These are phyloP conservation scores for Cyprinodon diabolis DNA, from an alignment of 2,797 vertebrate species.

Conservation along the genomic window DNA sequence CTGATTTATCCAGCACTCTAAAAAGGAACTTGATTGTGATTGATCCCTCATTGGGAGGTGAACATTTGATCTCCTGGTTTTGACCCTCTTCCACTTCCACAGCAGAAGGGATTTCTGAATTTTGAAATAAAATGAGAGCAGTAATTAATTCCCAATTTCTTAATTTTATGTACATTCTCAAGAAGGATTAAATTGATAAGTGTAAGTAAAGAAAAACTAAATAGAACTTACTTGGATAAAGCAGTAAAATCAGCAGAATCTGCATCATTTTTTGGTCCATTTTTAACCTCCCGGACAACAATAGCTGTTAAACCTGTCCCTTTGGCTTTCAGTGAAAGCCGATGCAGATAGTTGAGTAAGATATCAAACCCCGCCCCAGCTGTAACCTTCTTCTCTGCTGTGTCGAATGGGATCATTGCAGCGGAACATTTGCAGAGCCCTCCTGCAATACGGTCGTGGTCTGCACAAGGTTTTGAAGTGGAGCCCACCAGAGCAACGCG, in stretches of 20 bases:
- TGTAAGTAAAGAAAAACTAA: background rate
- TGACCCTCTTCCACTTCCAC: rapidly evolving
- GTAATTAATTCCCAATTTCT: background rate
- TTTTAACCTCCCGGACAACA: slow-evolving; percentile 31
- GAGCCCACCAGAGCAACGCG: slow-evolving; percentile 45
- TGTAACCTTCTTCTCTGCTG: slow-evolving; percentile 45
- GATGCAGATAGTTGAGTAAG: slow-evolving; percentile 30
- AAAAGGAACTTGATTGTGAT: slow-evolving; percentile 49
- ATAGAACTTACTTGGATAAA: slow-evolving; percentile 65
- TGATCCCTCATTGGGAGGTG: rapidly evolving
- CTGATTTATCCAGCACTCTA: slow-evolving; percentile 23
- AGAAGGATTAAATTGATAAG: background rate
- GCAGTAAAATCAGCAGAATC: slow-evolving; percentile 59
- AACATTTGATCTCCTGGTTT: rapidly evolving
- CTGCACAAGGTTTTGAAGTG: slow-evolving; percentile 58
- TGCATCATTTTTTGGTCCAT: slow-evolving; percentile 64
- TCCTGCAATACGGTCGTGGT: slow-evolving; percentile 59
- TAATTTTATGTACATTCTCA: background rate
- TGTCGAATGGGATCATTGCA: slow-evolving; percentile 67
- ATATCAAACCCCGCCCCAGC: slow-evolving; percentile 60
- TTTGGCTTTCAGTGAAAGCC: slow-evolving; percentile 23
- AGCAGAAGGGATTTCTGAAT: slow-evolving; percentile 36
- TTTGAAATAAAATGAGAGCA: background rate
- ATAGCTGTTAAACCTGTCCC: slow-evolving; percentile 17
- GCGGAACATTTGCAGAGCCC: slow-evolving; percentile 52